Evolutionary conservation across 2,797 vertebrate species (phyloP).

Genomic region (Aphelocoma californica): DNA sequence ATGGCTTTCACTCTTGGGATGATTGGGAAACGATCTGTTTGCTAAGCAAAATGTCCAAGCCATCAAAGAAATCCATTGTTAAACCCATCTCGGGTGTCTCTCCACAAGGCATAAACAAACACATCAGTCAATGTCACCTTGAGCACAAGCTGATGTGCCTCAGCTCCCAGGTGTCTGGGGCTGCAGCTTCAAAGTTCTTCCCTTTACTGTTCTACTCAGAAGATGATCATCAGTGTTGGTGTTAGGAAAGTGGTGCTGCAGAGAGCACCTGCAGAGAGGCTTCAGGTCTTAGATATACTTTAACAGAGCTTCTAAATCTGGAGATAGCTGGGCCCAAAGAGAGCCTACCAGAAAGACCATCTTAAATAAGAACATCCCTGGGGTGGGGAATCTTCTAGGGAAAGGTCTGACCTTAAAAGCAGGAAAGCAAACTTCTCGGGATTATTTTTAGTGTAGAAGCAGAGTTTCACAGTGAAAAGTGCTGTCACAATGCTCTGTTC

Average conservation of each 20-base stretch:
- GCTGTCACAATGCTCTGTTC: not conserved
- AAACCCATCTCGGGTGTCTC: not conserved
- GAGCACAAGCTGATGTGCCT: not conserved
- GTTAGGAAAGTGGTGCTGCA: not conserved
- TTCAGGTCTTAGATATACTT: not conserved
- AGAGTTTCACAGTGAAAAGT: not conserved
- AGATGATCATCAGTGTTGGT: not conserved
- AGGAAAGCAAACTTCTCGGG: not conserved
- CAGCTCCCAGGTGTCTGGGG: not conserved
- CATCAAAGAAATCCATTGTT: not conserved
- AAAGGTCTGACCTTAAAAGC: not conserved
- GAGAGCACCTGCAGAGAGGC: not conserved
- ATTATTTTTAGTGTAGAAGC: not conserved
- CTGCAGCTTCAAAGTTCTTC: not conserved
- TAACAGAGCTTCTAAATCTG: not conserved
- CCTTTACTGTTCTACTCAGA: not conserved
- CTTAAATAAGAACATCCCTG: not conserved
- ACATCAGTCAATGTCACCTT: not conserved
- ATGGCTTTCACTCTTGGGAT: not conserved
- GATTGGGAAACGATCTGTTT: not conserved
- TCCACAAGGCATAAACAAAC: not conserved
- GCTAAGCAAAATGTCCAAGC: not conserved
- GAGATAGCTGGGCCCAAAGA: not conserved
- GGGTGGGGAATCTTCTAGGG: not conserved
- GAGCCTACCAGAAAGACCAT: not conserved